Percentiles rank a stretch among this genome's conserved stretches.
phyloP scores from a whole-genome alignment of 2,888 invertebrate genomes.

The Eurytoma californica region DNA sequence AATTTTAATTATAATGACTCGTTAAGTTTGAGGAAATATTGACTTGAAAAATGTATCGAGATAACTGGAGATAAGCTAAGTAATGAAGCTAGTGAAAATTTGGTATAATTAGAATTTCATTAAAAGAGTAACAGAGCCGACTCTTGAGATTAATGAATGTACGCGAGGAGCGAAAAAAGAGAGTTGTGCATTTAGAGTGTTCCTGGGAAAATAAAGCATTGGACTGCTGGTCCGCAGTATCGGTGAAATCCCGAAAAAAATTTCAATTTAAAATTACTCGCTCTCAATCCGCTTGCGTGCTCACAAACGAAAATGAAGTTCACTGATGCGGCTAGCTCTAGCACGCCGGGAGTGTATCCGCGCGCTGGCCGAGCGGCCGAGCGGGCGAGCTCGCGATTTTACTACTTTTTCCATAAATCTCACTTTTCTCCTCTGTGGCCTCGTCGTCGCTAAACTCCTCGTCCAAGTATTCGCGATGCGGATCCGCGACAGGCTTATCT shows the following conservation, averaged over 20 bases:
- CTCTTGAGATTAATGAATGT: slow-evolving; percentile 4
- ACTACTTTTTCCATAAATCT: slow-evolving; percentile 64
- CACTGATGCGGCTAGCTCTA: slow-evolving; percentile 7
- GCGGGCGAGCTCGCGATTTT: slow-evolving; percentile 27
- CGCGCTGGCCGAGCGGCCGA: not conserved
- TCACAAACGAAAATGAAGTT: slow-evolving; percentile 49
- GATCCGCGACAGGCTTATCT: slow-evolving; percentile 66
- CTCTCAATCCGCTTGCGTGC: slow-evolving; percentile 46
- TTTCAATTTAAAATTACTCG: slow-evolving; percentile 52
- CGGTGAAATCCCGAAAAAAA: slow-evolving; percentile 41
- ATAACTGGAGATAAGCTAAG: no score
- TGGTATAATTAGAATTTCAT: no score
- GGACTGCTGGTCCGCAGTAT: not conserved
- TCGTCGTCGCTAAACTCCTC: slow-evolving; percentile 69
- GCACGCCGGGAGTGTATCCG: not conserved
- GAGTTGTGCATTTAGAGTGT: not conserved
- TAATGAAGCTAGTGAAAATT: no score
- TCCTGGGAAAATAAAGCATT: slow-evolving; percentile 19
- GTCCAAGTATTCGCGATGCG: slow-evolving; percentile 71
- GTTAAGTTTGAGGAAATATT: not conserved
- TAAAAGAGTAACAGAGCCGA: not conserved
- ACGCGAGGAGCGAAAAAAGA: not conserved
- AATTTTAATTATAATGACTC: slow-evolving; percentile 10
- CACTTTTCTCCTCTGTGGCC: slow-evolving; percentile 60
- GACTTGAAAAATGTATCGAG: no score